These are phyloP conservation scores for Drosophila ficusphila DNA, from an alignment of 1,140 invertebrate species.

Conservation along the genomic window DNA sequence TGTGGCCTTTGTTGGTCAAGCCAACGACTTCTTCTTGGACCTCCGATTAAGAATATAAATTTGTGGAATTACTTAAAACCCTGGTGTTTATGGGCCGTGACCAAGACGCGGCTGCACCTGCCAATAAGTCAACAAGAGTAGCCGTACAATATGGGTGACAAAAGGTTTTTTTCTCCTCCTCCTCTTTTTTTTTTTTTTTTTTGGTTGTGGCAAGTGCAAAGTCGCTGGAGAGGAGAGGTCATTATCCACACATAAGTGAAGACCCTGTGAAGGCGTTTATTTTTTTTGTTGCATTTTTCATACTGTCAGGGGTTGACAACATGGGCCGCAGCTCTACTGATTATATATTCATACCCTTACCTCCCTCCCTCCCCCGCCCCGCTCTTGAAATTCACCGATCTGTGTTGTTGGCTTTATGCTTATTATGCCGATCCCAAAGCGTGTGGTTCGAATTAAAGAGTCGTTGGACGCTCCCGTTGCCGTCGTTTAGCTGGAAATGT, in stretches of 20 bases:
- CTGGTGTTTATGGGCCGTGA: slow-evolving; percentile 72
- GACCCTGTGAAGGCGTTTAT: slow-evolving; percentile 6
- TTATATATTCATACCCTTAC: slow-evolving; percentile 78
- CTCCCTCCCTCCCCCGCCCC: not conserved
- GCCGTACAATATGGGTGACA: slow-evolving; percentile 54
- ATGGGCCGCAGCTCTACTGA: slow-evolving; percentile 60
- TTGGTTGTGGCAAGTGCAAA: slow-evolving; percentile 38
- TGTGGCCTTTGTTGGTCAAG: too few species aligned
- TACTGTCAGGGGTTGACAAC: slow-evolving; percentile 68
- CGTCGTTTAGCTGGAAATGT: slow-evolving; percentile 80
- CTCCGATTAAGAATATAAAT: slow-evolving; percentile 38
- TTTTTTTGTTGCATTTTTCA: too few species aligned
- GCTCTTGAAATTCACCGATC: not conserved
- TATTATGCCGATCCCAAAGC: slow-evolving; percentile 25
- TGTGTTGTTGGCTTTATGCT: not conserved
- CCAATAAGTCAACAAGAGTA: slow-evolving; percentile 7
- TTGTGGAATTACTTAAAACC: slow-evolving; percentile 62
- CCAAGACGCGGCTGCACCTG: slow-evolving; percentile 56
- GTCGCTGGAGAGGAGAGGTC: slow-evolving; percentile 26
- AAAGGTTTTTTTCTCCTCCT: too few species aligned
- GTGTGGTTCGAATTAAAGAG: slow-evolving; percentile 67
- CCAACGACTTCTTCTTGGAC: not conserved
- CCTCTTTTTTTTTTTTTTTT: not conserved
- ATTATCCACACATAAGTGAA: slow-evolving; percentile 51
- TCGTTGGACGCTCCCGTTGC: slow-evolving; percentile 32